Base-by-base conservation (phyloP, 2,888 invertebrate species). In the Tetanocera ferruginea region DNA sequence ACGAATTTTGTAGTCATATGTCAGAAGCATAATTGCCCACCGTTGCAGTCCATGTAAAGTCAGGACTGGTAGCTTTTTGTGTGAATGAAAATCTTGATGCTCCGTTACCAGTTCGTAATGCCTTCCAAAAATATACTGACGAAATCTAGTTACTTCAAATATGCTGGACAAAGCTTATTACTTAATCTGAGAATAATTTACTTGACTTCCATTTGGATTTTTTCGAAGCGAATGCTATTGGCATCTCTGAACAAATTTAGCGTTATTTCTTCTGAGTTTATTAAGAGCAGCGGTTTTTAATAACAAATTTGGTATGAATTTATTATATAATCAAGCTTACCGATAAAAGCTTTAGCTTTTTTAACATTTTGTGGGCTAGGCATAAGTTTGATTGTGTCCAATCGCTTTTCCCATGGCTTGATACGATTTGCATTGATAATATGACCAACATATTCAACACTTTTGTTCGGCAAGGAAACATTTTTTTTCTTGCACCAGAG, bases 401-500 rank as follows among this genome's bases (percentile, higher is more conserved):
- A n/a, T n/a, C 67, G 34, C 28, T 67, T 67, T 5, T 34, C 31
- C 31, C 4, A 34, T 34, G 31, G 31, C 5, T 34, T 34, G 31
- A 34, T 19, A 34, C 67, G 37, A n/a, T 37, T 67, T 19, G 67
- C 28, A 37, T 67, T 37, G 34, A 67, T 67, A 11, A 67, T 67
- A 9, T 67, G 67, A 34, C 67, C 67, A 37, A 67, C 64, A 31
- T 76, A 76, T 28, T 76, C 70, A 1, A 76, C 51, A 14, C 70
- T 1, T 31, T 70, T 49, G 8, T 76, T 62, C 14, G 72, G 71
- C 37, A 79, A 79, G 14, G 28, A 19, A 51, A 76, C 77, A 67
- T 77, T 79, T 9, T 62, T 67, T 52, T 19, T 37, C 17, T 62
- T 76, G 55, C 79, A 79, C 49, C 23, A 71, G 17, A 79, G 34